Evolutionary conservation across 2,888 invertebrate genomes (phyloP).

Genomic region (Mythimna ferrago): DNA sequence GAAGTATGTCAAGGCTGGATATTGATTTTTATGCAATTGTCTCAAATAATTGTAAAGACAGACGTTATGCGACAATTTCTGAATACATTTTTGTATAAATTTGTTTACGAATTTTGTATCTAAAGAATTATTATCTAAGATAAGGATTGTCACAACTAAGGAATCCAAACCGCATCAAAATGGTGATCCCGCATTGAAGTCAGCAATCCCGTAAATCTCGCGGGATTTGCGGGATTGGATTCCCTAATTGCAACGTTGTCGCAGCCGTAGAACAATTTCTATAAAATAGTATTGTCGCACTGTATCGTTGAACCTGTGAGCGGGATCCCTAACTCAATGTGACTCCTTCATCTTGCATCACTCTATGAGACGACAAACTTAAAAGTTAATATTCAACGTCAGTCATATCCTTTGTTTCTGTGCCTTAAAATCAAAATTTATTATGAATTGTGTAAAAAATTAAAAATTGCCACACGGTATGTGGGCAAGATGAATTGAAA

Average conservation of each 20-base stretch:
- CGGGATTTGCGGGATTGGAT: too few species aligned
- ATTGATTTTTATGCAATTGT: background rate
- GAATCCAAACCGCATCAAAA: too few species aligned
- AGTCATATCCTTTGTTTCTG: background rate
- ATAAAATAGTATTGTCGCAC: background rate
- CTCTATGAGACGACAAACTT: background rate
- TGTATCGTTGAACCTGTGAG: background rate
- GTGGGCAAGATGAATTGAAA: background rate
- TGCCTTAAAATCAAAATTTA: conserved; percentile 3
- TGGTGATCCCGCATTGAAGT: too few species aligned
- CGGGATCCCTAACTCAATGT: background rate
- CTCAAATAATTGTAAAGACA: background rate
- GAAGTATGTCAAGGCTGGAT: conserved; percentile 54
- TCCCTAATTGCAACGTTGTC: too few species aligned
- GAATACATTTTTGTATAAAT: background rate
- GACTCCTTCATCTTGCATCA: background rate
- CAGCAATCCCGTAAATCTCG: too few species aligned
- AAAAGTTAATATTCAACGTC: background rate
- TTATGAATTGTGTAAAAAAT: background rate
- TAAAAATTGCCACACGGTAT: background rate
- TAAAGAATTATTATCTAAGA: background rate
- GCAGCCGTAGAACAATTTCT: background rate
- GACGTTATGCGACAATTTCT: background rate
- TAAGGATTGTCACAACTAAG: background rate
- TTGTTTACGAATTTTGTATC: background rate